Evolutionary conservation across 2,888 invertebrate genomes (phyloP), one percentile per base, ranked within the genome.

Genomic region (Heliconius charithonia): DNA sequence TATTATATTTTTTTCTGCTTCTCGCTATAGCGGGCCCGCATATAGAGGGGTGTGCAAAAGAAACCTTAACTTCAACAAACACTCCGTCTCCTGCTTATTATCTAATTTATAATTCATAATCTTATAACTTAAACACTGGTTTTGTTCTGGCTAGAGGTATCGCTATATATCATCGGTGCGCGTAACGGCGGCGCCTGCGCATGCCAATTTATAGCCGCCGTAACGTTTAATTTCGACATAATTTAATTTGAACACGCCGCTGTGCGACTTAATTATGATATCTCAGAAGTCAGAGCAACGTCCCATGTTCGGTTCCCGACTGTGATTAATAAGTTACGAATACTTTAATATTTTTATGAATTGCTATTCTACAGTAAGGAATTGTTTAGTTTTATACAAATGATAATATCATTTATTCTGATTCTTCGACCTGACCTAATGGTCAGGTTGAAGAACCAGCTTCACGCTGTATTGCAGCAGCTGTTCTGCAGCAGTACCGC

Each of bases 181-280:
- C 85, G 84, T 84, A 84, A 85, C 84, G 80, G 84, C 83, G 83
- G 84, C 85, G 84, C 84, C 83, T 81, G 82, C 82, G 84, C 82
- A 82, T 80, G 81, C 80, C 81, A 81, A 84, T 85, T 85, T 86
- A 86, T 81, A 72, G 81, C 84, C 78, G 84, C 84, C 84, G 85
- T 87, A 86, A 87, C 85, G 83, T 87, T 87, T 87, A 84, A 88
- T 86, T 86, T 85, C 80, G 85, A 86, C 87, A 87, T 88, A 87
- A 88, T 87, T 88, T 88, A 87, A 87, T 88, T 86, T 86, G 86
- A 87, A 88, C 87, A 86, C 86, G 83, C 84, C 83, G 81, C 84
- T 72, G 76, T 76, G 78, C 80, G 84, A 84, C 86, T 87, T 88
- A 87, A 87, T 87, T 88, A 88, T 86, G 85, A 87, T 87, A 86